Evolutionary conservation across 2,797 vertebrate species (phyloP).

Genomic region (Margarornis squamiger): DNA sequence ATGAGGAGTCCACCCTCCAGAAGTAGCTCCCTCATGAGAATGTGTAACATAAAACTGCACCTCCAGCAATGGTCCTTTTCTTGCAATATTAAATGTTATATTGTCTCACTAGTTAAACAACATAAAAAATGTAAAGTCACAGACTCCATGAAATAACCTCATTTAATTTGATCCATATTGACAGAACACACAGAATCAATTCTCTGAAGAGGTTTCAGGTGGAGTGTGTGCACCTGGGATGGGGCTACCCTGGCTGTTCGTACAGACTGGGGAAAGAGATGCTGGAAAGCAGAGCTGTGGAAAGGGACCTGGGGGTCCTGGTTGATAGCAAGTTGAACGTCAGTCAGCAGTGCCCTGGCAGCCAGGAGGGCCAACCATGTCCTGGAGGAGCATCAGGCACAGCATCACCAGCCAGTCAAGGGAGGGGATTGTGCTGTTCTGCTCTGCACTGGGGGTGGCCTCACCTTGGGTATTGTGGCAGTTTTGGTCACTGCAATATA

Average conservation of each 20-base stretch:
- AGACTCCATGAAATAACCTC: not conserved
- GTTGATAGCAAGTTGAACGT: fast-evolving
- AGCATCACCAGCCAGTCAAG: fast-evolving
- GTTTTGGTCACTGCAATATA: not conserved
- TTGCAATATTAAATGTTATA: not conserved
- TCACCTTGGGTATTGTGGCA: not conserved
- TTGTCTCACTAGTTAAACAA: not conserved
- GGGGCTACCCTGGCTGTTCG: not conserved
- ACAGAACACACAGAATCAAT: not conserved
- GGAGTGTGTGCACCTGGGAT: not conserved
- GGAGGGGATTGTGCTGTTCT: not conserved
- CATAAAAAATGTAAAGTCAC: not conserved
- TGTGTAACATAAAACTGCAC: not conserved
- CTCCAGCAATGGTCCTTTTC: not conserved
- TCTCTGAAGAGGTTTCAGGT: not conserved
- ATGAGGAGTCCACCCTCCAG: not conserved
- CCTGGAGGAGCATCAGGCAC: not conserved
- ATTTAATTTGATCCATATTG: not conserved
- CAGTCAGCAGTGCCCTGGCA: not conserved
- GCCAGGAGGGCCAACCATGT: not conserved
- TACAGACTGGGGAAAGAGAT: not conserved
- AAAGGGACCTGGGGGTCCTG: not conserved
- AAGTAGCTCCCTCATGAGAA: not conserved
- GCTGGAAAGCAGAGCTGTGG: not conserved
- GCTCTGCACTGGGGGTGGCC: fast-evolving